Base-by-base conservation (phyloP, 2,797 vertebrate species). In the Rachycentron canadum region DNA sequence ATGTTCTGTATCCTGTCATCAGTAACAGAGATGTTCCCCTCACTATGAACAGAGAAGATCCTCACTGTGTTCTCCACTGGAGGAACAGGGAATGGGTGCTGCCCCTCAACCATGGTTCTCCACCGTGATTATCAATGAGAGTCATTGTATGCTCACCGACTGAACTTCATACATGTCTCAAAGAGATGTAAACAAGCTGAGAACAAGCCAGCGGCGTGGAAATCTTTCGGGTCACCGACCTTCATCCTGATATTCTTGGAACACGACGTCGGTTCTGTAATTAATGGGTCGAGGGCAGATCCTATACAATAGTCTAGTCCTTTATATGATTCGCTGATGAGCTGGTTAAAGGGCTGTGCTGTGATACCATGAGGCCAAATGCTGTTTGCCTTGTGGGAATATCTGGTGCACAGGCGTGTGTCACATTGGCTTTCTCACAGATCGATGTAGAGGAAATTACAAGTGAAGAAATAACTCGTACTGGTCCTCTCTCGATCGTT, bases 321-420 rank as follows among this genome's bases (percentile, higher is more conserved):
- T 71, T 49, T 60, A 30, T 71, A 14, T 47, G 55, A 16, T 52
- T 28, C 21, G 36, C 38, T 59, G 30, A 40, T 55, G 72, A 75
- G 66, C 53, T 32, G 45, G 45, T 59, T n/a, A 47, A 53, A 65
- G 55, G 30, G 36, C 25, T 13, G 4, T 36, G 50, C 25, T 43
- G 32, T 13, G 43, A 17, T 1, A 19, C 17, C 14, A 67, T 0
- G 1, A 21, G 43, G 59, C 52, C 23, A 58, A 59, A 36, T 3
- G 11, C 28, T 16, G 45, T 16, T 50, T 1, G 21, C 23, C 25
- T 17, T 47, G 25, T 55, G 59, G 38, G 43, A 69, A 63, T 25
- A 28, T 26, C n/a, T 41, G 55, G 3, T 3, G 14, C 21, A 10
- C 47, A 52, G 11, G 4, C 34, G 5, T 17, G n/a, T 32, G 55